phyloP scores from a whole-genome alignment of 2,888 invertebrate species.

The Ichneumon xanthorius region DNA sequence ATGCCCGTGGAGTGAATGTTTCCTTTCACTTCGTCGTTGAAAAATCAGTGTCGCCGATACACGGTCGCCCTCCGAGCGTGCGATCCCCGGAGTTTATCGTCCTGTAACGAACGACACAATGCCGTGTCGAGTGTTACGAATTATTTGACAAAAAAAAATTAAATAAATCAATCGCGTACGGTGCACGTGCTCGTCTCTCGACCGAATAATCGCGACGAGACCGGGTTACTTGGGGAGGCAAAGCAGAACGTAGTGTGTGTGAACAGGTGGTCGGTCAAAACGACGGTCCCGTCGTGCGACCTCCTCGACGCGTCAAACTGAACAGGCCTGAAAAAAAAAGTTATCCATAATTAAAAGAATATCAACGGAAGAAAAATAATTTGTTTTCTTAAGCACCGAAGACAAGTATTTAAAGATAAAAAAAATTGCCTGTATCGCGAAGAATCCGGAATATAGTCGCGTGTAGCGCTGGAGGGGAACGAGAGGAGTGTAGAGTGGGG shows the following conservation, averaged over 20 bases:
- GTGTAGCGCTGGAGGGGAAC: background rate
- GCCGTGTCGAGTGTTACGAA: background rate
- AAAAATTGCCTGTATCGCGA: background rate
- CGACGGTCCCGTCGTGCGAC: background rate
- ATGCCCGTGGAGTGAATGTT: background rate
- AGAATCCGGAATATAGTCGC: background rate
- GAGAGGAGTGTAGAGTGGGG: background rate
- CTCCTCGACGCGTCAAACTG: background rate
- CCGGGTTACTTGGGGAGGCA: too few relatives aligned
- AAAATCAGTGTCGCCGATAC: slow-evolving; percentile 5
- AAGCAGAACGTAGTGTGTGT: background rate
- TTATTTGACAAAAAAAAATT: background rate
- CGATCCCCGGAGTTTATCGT: background rate
- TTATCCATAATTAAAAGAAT: background rate
- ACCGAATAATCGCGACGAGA: background rate
- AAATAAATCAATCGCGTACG: background rate
- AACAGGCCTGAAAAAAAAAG: background rate
- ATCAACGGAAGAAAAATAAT: background rate
- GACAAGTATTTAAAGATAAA: background rate
- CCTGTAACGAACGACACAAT: background rate
- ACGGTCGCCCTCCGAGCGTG: background rate
- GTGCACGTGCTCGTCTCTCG: background rate
- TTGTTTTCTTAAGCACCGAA: background rate
- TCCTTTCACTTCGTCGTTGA: slow-evolving; percentile 33
- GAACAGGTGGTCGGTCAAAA: background rate